phyloP scores from a whole-genome alignment of 2,113 vertebrate species.

The Microcebus ravelobensis region DNA sequence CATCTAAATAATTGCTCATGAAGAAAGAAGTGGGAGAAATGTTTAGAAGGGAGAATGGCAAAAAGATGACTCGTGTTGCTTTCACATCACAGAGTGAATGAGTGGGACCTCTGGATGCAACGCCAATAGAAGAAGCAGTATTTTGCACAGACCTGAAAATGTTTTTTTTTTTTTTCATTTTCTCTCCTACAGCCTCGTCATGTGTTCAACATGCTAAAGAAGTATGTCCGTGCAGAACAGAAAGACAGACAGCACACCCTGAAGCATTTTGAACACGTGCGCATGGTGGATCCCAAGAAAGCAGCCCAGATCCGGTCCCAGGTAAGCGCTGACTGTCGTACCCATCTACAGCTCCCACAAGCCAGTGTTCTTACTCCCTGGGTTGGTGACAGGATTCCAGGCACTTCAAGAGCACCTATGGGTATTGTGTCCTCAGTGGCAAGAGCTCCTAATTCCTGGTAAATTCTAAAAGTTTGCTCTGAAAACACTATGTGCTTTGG shows the following conservation, averaged over 20 bases:
- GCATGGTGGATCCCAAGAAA: constrained; percentile 99
- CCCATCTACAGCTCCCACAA: accelerated
- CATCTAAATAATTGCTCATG: neutral
- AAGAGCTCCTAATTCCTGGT: neutral
- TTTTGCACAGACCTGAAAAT: neutral
- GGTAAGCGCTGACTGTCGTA: constrained; percentile 79
- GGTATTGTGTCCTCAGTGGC: accelerated
- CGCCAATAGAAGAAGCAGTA: neutral
- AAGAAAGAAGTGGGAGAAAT: neutral
- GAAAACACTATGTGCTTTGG: neutral
- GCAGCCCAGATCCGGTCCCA: constrained; percentile 98
- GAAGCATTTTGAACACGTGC: constrained; percentile 97
- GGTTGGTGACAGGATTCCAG: neutral
- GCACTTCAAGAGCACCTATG: neutral
- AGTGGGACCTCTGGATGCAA: neutral
- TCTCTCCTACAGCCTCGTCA: constrained; percentile 91
- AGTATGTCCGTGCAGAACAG: constrained; percentile 98
- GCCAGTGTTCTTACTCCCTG: neutral
- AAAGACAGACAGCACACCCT: constrained; percentile 98
- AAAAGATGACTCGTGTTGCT: neutral
- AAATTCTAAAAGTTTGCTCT: neutral
- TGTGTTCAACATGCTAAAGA: constrained; percentile 97
- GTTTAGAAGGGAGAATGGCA: neutral
- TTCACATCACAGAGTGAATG: neutral
- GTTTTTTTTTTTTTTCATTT: neutral